Base-by-base conservation (phyloP, 2,888 invertebrate species). In the Epirrita christyi region DNA sequence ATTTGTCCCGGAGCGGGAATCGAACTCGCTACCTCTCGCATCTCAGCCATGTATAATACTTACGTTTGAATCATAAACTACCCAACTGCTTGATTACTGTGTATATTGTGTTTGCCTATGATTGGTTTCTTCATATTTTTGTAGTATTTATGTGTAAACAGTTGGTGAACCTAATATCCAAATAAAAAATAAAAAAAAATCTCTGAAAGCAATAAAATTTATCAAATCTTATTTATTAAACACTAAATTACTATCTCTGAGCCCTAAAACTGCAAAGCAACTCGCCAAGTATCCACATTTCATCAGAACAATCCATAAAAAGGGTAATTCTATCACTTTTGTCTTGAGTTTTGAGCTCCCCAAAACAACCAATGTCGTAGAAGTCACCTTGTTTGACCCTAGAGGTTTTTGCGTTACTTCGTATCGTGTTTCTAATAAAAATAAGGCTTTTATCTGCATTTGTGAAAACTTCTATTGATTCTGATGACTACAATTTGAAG, bases 321-420 rank as follows among this genome's bases (percentile, higher is more conserved):
- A 29, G 38, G 49, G 43, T 21, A 28, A 55, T 55, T 55, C 48
- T 43, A n/a, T 32, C 32, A 38, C 43, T 55, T 55, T 48, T 43
- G 43, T 38, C 43, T 43, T 36, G 38, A 48, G 38, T 43, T 43
- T 55, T 44, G 43, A 44, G 49, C 32, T 55, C 21, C 41, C 36
- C 40, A 53, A 44, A 52, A 55, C 53, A 53, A 21, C 13, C 32
- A 55, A 55, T 44, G 55, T 55, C 54, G 28, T 10, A 11, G 29
- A 27, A 29, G 54, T 55, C 55, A 55, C 55, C 55, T 55, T 55
- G 43, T 10, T 15, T 55, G 48, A 55, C 55, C 55, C 54, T 29
- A 9, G 21, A 10, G 6, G 29, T 13, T 36, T 32, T 21, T 32
- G 15, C 45, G 21, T 40, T 38, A 46, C 29, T 40, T 13, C 32